phyloP scores from a whole-genome alignment of 2,888 invertebrate genomes.

The Drosophila subquinaria region DNA sequence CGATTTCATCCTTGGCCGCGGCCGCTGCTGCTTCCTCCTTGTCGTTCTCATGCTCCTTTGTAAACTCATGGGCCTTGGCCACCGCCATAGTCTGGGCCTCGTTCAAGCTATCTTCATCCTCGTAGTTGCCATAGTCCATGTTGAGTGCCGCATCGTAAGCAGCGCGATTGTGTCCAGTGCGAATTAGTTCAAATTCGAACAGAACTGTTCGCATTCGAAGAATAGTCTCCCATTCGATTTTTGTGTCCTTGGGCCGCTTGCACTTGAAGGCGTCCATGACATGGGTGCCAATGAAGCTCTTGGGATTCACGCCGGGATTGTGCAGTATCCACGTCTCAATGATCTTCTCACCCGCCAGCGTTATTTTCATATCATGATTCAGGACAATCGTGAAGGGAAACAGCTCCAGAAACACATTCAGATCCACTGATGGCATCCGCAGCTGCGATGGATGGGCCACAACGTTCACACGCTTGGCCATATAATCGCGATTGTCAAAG shows the following conservation, averaged over 20 bases:
- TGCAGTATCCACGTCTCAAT: conserved; percentile 90
- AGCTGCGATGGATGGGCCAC: conserved; percentile 84
- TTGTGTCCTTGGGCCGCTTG: conserved; percentile 92
- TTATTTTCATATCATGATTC: conserved; percentile 90
- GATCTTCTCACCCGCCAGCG: conserved; percentile 92
- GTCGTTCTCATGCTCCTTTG: conserved; percentile 40
- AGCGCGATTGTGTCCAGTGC: conserved; percentile 86
- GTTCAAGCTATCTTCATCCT: conserved; percentile 84
- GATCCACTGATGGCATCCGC: conserved; percentile 87
- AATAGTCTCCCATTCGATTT: conserved; percentile 94
- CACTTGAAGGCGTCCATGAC: conserved; percentile 91
- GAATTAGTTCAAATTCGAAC: conserved; percentile 93
- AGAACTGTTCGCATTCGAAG: conserved; percentile 92
- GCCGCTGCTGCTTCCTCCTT: conserved; percentile 62
- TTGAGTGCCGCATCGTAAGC: conserved; percentile 77
- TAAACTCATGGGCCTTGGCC: conserved; percentile 60
- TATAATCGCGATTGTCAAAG: conserved; percentile 94
- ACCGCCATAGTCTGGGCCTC: conserved; percentile 69
- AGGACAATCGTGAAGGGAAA: conserved; percentile 96
- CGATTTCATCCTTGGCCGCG: conserved; percentile 64
- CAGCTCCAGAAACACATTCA: conserved; percentile 90
- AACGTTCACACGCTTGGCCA: conserved; percentile 84
- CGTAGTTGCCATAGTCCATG: conserved; percentile 79
- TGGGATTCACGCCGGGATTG: conserved; percentile 84
- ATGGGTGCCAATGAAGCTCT: conserved; percentile 88